Base-by-base conservation (phyloP, 2,888 invertebrate species). In the Penaeus monodon region DNA sequence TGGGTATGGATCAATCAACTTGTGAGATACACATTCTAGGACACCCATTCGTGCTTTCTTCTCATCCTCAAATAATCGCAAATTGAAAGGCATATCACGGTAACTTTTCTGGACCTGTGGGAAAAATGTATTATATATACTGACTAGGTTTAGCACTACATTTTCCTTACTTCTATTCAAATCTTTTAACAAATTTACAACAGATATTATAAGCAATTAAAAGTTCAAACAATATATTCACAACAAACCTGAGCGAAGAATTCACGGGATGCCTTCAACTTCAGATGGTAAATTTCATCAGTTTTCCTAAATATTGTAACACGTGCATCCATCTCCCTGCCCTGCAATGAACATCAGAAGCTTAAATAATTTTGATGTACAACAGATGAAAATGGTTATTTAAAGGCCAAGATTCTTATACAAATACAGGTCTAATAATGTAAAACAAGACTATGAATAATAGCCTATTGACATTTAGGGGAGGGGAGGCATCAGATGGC, bases 291-390 rank as follows among this genome's bases (percentile, higher is more conserved):
- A 87, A 97, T 95, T 92, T 98, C 97, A 91, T 99, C 99, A 89
- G 98, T 99, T 94, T 99, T 99, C 94, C 99, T 99, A 93, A 97
- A 99, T 92, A 99, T 97, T 76, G 99, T 98, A 90, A 99, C 98
- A 92, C 98, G 95, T 57, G 98, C 96, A 91, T 99, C 98, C 93
- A 96, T 95, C 93, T 99, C 98, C 91, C 96, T 95, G 24, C 97
- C 97, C 95, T 96, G 91, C 8, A 73, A 44, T 6, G 44, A 14
- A 6, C 17, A 68, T 68, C 8, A n/a, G 24, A 68, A 17, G 10
- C 29, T 12, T 20, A 29, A 29, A 29, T 68, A 22, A n/a, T 68
- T 68, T 44, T 68, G n/a, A 68, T n/a, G n/a, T 24, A 12, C 29
- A 68, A 68, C 27, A 12, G 17, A 70, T 57, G 8, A 74, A n/a